These are phyloP conservation scores for Tinamus major DNA, from an alignment of 2,797 vertebrate genomes.

Conservation along the genomic window DNA sequence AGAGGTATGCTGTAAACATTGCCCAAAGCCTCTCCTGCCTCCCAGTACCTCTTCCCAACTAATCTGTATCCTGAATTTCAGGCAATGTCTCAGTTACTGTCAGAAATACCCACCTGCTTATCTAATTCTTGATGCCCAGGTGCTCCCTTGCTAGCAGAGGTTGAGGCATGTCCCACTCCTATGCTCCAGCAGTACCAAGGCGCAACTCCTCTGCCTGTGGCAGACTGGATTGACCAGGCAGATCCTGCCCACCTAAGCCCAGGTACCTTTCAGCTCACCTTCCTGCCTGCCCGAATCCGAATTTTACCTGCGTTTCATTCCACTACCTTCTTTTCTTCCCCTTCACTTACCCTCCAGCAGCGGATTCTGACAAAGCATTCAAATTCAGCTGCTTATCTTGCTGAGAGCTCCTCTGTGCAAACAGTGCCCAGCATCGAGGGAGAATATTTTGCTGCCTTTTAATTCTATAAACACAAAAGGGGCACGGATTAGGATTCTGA, in stretches of 20 bases:
- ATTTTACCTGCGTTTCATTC: not conserved
- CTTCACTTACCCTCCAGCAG: not conserved
- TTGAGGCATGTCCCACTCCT: fast-evolving
- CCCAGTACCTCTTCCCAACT: not conserved
- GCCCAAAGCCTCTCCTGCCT: not conserved
- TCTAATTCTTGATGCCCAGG: not conserved
- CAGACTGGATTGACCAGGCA: not conserved
- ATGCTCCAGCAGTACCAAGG: not conserved
- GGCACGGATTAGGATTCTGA: not conserved
- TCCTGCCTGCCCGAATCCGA: not conserved
- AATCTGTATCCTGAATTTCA: not conserved
- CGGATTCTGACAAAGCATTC: not conserved
- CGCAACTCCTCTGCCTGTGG: not conserved
- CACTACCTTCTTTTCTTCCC: not conserved
- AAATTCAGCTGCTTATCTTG: not conserved
- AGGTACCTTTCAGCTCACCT: not conserved
- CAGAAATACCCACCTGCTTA: not conserved
- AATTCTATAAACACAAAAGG: not conserved
- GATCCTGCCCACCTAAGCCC: not conserved
- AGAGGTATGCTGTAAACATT: constrained; percentile 31
- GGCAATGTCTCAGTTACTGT: not conserved
- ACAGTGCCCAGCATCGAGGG: not conserved
- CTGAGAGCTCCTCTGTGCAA: not conserved
- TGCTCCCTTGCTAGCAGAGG: not conserved
- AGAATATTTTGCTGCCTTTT: not conserved